Base-by-base conservation (phyloP, 2,113 vertebrate species). In the Hiodon tergisus region DNA sequence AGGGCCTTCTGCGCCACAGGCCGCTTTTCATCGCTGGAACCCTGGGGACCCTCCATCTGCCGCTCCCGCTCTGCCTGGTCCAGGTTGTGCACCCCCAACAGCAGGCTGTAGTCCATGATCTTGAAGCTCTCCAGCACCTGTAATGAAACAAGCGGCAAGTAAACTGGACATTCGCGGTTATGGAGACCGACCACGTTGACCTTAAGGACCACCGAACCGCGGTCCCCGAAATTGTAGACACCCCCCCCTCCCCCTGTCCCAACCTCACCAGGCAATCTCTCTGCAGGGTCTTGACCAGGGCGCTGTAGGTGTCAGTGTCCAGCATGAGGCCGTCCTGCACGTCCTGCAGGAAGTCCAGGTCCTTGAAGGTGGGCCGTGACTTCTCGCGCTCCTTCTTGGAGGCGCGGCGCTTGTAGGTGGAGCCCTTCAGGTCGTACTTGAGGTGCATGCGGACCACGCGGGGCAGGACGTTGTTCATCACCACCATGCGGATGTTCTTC, bases 81-180 rank as follows among this genome's bases (percentile, higher is more conserved):
- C 4, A 98, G 93, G 88, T 98, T 99, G 86, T 99, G 97, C 63
- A 99, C 94, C 0, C 97, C 97, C 8, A 99, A 90, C 82, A 99
- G 90, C 71, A 99, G 89, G 83, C 97, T 98, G 90, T 99, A 99
- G 90, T 99, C 97, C 97, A 99, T 99, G 86, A 98, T 99, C 89
- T 99, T 98, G 84, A 99, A 99, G 81, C 97, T 99, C 85, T 99
- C 97, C 81, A 99, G 86, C 63, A 99, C 97, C 97, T 99, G 11
- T 9, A 54, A 10, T n/a, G 6, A 13, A 5, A 31, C 5, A 31
- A 50, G 60, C 3, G 17, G 17, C 31, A 3, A 4, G 4, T 0
- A n/a, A n/a, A n/a, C 59, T 68, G n/a, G 67, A 77, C n/a, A 62
- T 5, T n/a, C 60, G 31, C 31, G 1, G 46, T 9, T 17, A 16